Percentiles rank a stretch among this genome's conserved stretches.
phyloP scores from a whole-genome alignment of 2,797 vertebrate genomes.

The Echeneis naucrates region DNA sequence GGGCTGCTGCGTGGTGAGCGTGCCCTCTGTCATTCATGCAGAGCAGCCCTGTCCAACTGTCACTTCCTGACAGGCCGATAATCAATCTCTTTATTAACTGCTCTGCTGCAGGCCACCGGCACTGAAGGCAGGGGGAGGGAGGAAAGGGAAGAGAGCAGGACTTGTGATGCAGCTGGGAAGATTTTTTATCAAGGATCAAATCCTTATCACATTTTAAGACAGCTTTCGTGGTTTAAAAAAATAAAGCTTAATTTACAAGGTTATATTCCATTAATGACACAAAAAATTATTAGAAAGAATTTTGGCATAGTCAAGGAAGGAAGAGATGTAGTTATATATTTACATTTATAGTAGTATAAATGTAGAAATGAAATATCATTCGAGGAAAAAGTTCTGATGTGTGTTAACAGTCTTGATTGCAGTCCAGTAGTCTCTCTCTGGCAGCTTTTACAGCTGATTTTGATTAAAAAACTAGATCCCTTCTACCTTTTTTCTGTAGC shows the following conservation, averaged over 20 bases:
- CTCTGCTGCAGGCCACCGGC: conserved; percentile 87
- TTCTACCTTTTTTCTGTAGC: not conserved
- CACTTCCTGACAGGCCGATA: conserved; percentile 94
- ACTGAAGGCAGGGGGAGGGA: conserved; percentile 1
- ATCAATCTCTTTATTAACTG: conserved; percentile 99
- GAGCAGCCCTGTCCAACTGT: conserved; percentile 96
- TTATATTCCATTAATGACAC: not conserved
- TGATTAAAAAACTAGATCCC: not conserved
- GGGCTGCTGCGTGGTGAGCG: conserved; percentile 87
- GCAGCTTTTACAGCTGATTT: not conserved
- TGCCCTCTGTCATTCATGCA: conserved; percentile 97
- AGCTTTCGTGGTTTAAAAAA: not conserved
- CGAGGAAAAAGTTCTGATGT: not conserved
- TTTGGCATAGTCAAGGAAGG: no score
- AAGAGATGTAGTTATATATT: not conserved
- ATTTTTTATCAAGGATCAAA: not conserved
- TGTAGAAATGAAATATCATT: not conserved
- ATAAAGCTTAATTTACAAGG: conserved; percentile 7
- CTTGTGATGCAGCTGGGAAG: conserved; percentile 15
- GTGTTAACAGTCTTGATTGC: not conserved
- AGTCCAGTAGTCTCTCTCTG: not conserved
- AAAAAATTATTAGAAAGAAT: not conserved
- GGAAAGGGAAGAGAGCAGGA: conserved; percentile 6
- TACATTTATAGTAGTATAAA: no score
- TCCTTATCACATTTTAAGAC: not conserved